Evolutionary conservation across 2,113 vertebrate species (phyloP).

Genomic region (Cephalopholis sonnerati): DNA sequence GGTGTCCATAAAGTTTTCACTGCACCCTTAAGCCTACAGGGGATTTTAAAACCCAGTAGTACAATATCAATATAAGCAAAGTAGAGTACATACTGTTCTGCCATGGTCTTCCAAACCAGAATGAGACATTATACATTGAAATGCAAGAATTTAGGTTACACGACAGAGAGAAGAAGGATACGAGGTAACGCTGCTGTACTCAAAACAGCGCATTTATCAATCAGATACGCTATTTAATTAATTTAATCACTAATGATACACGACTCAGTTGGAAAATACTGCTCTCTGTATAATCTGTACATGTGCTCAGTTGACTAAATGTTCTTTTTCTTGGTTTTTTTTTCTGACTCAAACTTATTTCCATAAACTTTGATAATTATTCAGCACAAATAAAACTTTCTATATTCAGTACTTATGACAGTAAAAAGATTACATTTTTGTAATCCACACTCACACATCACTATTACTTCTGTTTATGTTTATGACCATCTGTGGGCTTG

Average conservation of each 20-base stretch:
- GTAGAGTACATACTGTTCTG: neutral
- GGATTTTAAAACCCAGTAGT: no score
- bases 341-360: neutral
- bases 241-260: neutral
- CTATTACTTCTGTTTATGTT: conserved; percentile 27
- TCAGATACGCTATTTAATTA: neutral
- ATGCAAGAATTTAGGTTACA: neutral
- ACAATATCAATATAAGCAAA: neutral
- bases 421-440: conserved; percentile 7
- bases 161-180: neutral
- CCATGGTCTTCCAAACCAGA: neutral
- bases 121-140: neutral
- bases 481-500: conserved; percentile 25
- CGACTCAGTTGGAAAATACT: no score
- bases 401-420: neutral
- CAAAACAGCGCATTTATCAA: neutral
- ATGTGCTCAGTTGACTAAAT: no score
- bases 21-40: no score
- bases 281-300: neutral
- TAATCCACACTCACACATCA: conserved; percentile 4
- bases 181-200: neutral
- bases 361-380: neutral
- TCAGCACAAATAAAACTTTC: neutral
- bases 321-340: neutral
- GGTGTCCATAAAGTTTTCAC: neutral